phyloP scores from a whole-genome alignment of 2,888 invertebrate species.

The Plemyria rubiginata region DNA sequence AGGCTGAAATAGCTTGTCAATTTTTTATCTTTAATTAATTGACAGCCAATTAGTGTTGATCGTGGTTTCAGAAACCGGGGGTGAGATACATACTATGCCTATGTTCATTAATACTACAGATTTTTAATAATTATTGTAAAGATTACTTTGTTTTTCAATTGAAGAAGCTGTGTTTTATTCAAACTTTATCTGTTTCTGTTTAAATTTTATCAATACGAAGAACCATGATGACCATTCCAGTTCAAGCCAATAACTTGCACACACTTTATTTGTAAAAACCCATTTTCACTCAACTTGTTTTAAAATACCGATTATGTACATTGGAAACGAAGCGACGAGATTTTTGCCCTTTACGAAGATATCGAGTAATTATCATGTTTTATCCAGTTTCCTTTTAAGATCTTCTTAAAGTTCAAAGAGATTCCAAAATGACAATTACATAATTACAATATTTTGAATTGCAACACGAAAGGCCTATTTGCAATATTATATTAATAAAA shows the following conservation, averaged over 20 bases:
- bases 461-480: conserved; percentile 17
- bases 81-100: too few species aligned
- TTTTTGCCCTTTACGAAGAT: conserved; percentile 24
- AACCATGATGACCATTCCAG: not conserved
- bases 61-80: too few species aligned
- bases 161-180: too few species aligned
- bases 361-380: conserved; percentile 26
- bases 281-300: not conserved
- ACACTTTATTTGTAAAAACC: not conserved
- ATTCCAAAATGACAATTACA: conserved; percentile 27
- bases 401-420: conserved; percentile 38
- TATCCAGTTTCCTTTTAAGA: conserved; percentile 36
- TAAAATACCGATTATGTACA: conserved; percentile 6
- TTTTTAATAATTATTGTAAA: too few species aligned
- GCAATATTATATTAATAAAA: too few species aligned
- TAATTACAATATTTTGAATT: conserved; percentile 15
- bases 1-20: too few species aligned
- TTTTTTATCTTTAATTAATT: too few species aligned
- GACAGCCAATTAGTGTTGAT: too few species aligned
- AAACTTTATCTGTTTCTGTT: too few species aligned
- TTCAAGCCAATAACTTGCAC: conserved; percentile 1
- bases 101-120: too few species aligned
- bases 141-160: too few species aligned
- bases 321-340: conserved; percentile 19
- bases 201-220: too few species aligned